phyloP scores from a whole-genome alignment of 2,797 vertebrate genomes.

The Gephyroberyx darwinii region DNA sequence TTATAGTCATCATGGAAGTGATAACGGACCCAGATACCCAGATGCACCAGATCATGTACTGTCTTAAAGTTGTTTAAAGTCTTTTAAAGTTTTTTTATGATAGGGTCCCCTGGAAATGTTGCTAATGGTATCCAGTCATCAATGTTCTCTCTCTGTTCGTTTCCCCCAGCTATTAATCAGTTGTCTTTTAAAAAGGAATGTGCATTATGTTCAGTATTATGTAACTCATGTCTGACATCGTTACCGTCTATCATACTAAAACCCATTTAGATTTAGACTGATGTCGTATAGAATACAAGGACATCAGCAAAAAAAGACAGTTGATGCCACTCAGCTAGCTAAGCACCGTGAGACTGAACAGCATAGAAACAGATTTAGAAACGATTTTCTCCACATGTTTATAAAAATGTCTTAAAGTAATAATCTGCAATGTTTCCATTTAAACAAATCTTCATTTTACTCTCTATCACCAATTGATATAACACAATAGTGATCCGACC shows the following conservation, averaged over 20 bases:
- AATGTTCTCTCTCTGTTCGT: slow-evolving; percentile 24
- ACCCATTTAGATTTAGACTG: too few species aligned
- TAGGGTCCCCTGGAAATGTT: slow-evolving; percentile 5
- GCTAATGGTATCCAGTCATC: slow-evolving; percentile 8
- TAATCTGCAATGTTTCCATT: too few species aligned
- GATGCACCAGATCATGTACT: background rate
- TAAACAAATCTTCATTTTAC: too few species aligned
- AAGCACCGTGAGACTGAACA: too few species aligned
- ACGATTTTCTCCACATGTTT: too few species aligned
- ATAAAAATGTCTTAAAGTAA: too few species aligned
- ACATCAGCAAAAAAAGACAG: background rate
- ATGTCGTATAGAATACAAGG: background rate
- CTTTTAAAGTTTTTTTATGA: too few species aligned
- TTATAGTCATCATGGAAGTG: background rate
- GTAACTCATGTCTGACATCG: background rate
- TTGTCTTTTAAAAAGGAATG: slow-evolving; percentile 34
- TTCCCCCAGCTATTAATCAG: slow-evolving; percentile 22
- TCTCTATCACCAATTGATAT: too few species aligned
- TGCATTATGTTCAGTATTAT: slow-evolving; percentile 1
- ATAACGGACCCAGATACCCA: background rate
- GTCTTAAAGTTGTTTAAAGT: background rate
- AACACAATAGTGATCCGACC: too few species aligned
- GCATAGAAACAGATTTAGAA: too few species aligned
- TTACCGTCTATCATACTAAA: background rate
- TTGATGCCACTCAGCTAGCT: too few species aligned